phyloP scores from a whole-genome alignment of 2,113 vertebrate genomes.

The Triplophysa dalaica region DNA sequence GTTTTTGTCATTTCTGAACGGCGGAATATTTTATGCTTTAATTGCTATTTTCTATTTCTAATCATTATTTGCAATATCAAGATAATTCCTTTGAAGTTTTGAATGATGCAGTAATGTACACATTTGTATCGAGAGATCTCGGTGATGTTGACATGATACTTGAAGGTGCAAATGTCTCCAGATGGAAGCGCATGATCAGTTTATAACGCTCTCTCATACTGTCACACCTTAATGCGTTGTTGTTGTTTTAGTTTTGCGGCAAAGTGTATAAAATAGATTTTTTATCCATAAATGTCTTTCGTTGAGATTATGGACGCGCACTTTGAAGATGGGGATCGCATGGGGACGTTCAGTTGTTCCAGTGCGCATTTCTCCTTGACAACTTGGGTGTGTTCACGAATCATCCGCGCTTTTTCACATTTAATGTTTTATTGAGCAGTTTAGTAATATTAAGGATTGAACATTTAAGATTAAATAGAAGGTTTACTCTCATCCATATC shows the following conservation, averaged over 20 bases:
- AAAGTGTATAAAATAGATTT: not conserved
- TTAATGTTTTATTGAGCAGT: not conserved
- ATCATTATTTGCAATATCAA: not conserved
- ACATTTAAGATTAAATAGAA: too few species aligned
- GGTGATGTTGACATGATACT: not conserved
- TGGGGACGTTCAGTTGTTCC: not conserved
- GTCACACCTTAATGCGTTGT: not conserved
- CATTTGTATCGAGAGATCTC: not conserved
- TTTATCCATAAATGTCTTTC: not conserved
- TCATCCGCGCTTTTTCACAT: not conserved
- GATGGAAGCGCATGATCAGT: not conserved
- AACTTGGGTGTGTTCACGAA: conserved; percentile 22
- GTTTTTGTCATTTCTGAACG: not conserved
- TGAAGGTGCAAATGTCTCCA: conserved; percentile 10
- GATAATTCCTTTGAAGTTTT: not conserved
- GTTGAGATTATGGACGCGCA: not conserved
- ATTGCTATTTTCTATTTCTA: not conserved
- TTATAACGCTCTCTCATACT: not conserved
- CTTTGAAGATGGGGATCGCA: not conserved
- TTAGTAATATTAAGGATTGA: not conserved
- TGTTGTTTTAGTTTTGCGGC: not conserved
- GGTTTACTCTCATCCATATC: too few species aligned
- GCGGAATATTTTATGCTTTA: not conserved
- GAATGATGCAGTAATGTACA: not conserved
- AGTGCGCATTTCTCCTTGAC: not conserved